Conservation (phyloP, 2,113 vertebrate genomes). For the Circaetus cinerascens region DNA sequence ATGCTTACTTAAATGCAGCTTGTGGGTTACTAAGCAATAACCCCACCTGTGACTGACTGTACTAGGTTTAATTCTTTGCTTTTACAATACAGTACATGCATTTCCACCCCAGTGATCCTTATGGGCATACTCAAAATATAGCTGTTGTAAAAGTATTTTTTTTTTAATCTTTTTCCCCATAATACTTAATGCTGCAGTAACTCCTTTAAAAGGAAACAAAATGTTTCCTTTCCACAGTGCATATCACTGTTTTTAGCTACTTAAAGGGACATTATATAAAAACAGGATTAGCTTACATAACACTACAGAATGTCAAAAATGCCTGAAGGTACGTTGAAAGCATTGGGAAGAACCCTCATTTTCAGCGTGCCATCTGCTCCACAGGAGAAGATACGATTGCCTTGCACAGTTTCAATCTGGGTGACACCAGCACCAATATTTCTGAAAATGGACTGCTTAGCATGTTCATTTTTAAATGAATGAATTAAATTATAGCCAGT, state of each 20-base stretch:
- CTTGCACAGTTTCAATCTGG: conserved; percentile 88
- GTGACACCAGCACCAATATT: conserved; percentile 95
- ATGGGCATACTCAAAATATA: background rate
- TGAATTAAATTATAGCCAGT: conserved; percentile 91
- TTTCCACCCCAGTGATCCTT: conserved; percentile 71
- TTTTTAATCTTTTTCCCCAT: background rate
- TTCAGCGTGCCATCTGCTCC: conserved; percentile 97
- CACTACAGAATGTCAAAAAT: conserved; percentile 88
- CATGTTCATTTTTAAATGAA: conserved; percentile 93
- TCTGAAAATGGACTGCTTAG: conserved; percentile 98
- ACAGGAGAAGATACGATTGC: conserved; percentile 94
- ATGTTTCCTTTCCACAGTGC: background rate
- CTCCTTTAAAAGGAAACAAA: conserved; percentile 34
- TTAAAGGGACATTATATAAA: conserved; percentile 34
- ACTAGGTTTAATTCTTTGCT: background rate
- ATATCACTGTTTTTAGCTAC: background rate
- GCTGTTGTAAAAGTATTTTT: background rate
- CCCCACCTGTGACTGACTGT: background rate
- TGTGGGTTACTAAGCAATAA: background rate
- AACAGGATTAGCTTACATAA: background rate
- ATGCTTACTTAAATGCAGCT: background rate
- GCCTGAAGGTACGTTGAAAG: conserved; percentile 87
- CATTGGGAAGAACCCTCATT: conserved; percentile 91
- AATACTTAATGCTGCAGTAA: conserved; percentile 36
- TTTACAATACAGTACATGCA: conserved; percentile 79